Evolutionary conservation across 2,888 invertebrate species (phyloP).

Genomic region (Podotricha telesiphe): DNA sequence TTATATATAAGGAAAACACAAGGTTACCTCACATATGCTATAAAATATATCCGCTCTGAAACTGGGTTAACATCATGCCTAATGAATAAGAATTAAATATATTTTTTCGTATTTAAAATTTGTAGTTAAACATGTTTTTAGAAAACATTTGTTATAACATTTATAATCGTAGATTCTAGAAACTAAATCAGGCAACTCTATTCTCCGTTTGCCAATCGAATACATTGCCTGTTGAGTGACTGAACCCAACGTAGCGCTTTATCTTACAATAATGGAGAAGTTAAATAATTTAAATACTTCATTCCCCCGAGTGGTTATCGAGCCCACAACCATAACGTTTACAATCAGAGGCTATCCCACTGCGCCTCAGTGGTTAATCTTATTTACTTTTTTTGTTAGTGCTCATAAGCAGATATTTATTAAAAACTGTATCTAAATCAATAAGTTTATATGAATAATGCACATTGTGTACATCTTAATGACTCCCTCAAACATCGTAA

Average conservation of each 20-base stretch:
- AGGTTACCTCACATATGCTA: constrained; percentile 39
- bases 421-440: not conserved
- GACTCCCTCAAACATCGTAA: not conserved
- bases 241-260: too few relatives aligned
- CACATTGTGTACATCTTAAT: not conserved
- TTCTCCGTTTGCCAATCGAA: too few relatives aligned
- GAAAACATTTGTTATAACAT: not conserved
- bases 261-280: too few relatives aligned
- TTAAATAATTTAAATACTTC: too few relatives aligned
- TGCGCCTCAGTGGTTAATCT: not conserved
- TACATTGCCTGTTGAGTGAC: too few relatives aligned
- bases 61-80: constrained; percentile 43
- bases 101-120: constrained; percentile 1
- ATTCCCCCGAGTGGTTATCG: too few relatives aligned
- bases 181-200: too few relatives aligned
- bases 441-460: not conserved
- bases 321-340: too few relatives aligned
- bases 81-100: constrained; percentile 30
- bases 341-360: too few relatives aligned
- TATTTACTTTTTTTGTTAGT: not conserved
- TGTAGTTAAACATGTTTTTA: not conserved
- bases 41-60: constrained; percentile 43
- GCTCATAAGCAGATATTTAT: not conserved
- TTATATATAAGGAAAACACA: constrained; percentile 47
- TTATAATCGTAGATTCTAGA: too few relatives aligned